phyloP scores from a whole-genome alignment of 2,888 invertebrate species.

The Crepidodera aurea region DNA sequence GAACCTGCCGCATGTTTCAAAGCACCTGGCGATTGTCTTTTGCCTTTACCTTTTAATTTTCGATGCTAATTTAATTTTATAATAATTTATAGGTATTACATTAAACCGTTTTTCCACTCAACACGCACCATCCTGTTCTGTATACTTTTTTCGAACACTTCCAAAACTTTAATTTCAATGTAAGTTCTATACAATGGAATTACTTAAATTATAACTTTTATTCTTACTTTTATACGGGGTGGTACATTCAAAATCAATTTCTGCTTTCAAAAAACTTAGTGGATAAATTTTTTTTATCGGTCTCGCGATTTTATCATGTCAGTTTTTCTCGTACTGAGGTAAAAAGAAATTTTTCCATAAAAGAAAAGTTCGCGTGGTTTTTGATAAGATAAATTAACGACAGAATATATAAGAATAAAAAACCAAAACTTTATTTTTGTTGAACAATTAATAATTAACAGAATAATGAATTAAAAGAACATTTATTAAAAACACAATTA shows the following conservation, averaged over 20 bases:
- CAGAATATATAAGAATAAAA: too few relatives aligned
- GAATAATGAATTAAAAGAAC: too few relatives aligned
- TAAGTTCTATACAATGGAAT: constrained; percentile 1
- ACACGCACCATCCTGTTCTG: constrained; percentile 34
- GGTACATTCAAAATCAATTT: background rate
- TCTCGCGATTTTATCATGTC: too few relatives aligned
- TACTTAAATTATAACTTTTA: constrained; percentile 1
- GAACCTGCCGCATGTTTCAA: constrained; percentile 39
- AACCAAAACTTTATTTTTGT: too few relatives aligned
- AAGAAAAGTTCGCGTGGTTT: too few relatives aligned
- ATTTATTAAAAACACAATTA: too few relatives aligned
- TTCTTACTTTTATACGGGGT: background rate
- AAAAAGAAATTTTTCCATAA: too few relatives aligned
- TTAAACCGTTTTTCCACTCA: constrained; percentile 41
- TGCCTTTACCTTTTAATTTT: constrained; percentile 43
- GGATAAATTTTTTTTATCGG: too few relatives aligned
- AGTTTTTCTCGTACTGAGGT: too few relatives aligned
- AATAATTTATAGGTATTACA: constrained; percentile 43
- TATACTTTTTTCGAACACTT: constrained; percentile 4
- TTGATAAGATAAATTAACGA: too few relatives aligned
- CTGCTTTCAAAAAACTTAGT: too few relatives aligned
- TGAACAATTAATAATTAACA: too few relatives aligned
- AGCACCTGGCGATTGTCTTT: constrained; percentile 41
- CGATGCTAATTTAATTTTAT: constrained; percentile 44
- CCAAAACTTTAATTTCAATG: background rate